These are phyloP conservation scores for Tetramorium simillimum DNA, from an alignment of 1,140 invertebrate genomes.

Conservation along the genomic window DNA sequence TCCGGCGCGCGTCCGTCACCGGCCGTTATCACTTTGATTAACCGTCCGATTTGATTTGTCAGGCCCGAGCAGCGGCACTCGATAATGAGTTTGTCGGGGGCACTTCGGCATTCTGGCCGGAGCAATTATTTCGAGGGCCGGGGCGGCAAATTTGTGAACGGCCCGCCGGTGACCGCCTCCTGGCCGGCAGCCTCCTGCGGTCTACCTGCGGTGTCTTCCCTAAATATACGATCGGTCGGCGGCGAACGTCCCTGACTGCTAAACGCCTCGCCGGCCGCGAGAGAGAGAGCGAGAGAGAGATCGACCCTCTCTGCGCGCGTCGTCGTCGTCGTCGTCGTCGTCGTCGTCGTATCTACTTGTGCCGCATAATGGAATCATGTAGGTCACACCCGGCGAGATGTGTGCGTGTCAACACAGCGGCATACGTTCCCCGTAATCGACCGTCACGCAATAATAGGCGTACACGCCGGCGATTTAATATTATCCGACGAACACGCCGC, in stretches of 20 bases:
- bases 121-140: not conserved
- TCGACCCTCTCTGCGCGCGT: slow-evolving; percentile 12
- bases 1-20: not conserved
- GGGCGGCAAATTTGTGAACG: not conserved
- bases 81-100: not conserved
- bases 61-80: not conserved
- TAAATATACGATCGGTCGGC: slow-evolving; percentile 23
- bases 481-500: slow-evolving; percentile 25
- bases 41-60: not conserved
- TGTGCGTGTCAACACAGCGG: slow-evolving; percentile 44
- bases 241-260: slow-evolving; percentile 16
- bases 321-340: slow-evolving; percentile 28
- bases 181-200: slow-evolving; percentile 18
- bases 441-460: slow-evolving; percentile 53
- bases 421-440: not conserved
- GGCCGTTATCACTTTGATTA: slow-evolving; percentile 17
- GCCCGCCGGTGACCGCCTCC: not conserved
- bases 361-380: slow-evolving; percentile 49
- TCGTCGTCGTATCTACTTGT: slow-evolving; percentile 18
- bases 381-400: slow-evolving; percentile 38
- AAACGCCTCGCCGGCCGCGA: not conserved
- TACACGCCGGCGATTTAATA: slow-evolving; percentile 44
- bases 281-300: not conserved
- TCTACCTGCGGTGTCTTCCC: not conserved
- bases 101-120: not conserved